Conservation (phyloP, 2,797 vertebrate species). For the Siniperca obscura region DNA sequence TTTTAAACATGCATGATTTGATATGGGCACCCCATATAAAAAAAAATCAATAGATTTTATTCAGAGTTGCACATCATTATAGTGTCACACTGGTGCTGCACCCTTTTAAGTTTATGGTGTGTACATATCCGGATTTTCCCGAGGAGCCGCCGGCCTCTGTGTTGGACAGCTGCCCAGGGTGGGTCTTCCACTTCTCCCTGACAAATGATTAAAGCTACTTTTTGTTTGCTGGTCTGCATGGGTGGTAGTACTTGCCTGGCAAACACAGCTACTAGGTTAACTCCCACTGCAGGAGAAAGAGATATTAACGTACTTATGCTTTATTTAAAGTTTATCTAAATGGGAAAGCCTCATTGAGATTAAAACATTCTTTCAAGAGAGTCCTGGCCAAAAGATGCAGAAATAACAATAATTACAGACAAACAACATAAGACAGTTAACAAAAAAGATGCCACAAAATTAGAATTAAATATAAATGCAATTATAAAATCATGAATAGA, state of each 20-base stretch:
- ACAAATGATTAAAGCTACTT: conserved; percentile 66
- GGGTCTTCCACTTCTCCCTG: conserved; percentile 63
- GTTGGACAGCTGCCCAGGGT: conserved; percentile 76
- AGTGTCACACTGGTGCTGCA: conserved; percentile 1
- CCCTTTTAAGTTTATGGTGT: conserved; percentile 48
- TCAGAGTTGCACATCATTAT: neutral
- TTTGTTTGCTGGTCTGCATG: conserved; percentile 52
- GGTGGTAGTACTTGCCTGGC: conserved; percentile 30
- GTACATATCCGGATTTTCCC: conserved; percentile 63
- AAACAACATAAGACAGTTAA: neutral
- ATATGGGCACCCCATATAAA: neutral
- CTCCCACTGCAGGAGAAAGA: conserved; percentile 28
- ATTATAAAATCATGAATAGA: neutral
- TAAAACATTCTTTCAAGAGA: neutral
- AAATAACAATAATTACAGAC: neutral
- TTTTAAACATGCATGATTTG: conserved; percentile 1
- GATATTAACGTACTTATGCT: neutral
- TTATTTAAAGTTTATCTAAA: conserved; percentile 14
- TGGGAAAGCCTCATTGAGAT: neutral
- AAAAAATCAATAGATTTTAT: neutral
- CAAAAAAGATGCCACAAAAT: neutral
- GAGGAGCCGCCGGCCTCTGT: conserved; percentile 50
- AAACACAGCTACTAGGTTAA: conserved; percentile 36
- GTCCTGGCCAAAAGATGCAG: neutral
- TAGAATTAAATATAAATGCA: neutral